These are phyloP conservation scores for Pocillopora verrucosa DNA, from an alignment of 64 coral and sea anemone genomes.

Conservation along the genomic window DNA sequence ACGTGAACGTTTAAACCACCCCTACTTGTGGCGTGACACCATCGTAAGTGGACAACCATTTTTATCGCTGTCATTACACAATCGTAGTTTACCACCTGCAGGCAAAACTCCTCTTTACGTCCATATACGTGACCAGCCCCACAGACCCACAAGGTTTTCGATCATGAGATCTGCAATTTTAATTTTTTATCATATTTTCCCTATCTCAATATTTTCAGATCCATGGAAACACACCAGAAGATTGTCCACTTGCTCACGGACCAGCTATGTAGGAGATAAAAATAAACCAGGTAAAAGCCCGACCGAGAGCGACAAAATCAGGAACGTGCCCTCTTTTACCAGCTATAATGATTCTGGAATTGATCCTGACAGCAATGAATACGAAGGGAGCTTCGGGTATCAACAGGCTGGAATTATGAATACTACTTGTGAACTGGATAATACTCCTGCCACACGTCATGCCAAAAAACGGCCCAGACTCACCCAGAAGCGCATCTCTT, in stretches of 20 bases:
- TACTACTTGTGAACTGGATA: neutral
- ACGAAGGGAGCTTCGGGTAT: neutral
- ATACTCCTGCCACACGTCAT: neutral
- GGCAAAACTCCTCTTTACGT: no score
- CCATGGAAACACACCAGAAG: constrained; percentile 41
- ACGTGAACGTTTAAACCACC: no score
- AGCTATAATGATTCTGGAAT: constrained; percentile 60
- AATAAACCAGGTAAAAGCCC: neutral
- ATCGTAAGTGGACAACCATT: no score
- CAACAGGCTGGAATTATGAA: constrained; percentile 25
- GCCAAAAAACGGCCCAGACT: neutral
- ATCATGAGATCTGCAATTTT: no score
- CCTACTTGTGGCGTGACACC: no score
- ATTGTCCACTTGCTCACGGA: neutral
- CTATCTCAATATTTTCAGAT: neutral
- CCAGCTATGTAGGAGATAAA: constrained; percentile 19
- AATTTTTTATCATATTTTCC: neutral
- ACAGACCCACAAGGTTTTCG: no score
- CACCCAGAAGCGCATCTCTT: constrained; percentile 46
- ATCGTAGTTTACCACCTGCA: no score
- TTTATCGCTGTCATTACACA: no score
- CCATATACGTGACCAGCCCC: no score
- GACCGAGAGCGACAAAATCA: neutral
- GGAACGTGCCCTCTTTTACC: constrained; percentile 7
- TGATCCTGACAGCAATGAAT: constrained; percentile 46